Evolutionary conservation across 2,113 vertebrate genomes (phyloP), one percentile per base, ranked within the genome.

Genomic region (Willisornis vidua): DNA sequence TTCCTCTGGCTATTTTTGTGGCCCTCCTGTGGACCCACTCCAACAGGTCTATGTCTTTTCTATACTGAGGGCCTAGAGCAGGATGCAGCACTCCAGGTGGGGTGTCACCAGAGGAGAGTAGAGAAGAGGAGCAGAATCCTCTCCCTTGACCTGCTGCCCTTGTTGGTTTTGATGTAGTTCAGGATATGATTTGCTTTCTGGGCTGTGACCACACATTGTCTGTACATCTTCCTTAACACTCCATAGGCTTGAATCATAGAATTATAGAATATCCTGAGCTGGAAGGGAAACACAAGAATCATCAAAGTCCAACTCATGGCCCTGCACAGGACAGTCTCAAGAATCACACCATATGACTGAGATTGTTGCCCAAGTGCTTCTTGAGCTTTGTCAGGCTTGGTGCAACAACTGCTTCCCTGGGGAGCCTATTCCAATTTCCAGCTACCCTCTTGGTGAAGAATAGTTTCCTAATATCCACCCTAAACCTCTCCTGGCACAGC

Each of bases 261-360:
- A 61, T 54, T 19, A 68, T 4, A 15, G 13, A 55, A 83, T 35
- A 31, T 31, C 29, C 25, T 0, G 0, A 35, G 18, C 35, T 14
- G 17, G 19, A 54, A 62, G 20, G 19, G n/a, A 76, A 54, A 10
- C 24, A 55, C 13, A 24, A 19, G 26, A 58, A n/a, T 67, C 24
- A 41, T 35, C 10, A 7, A 28, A 74, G 25, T 62, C 24, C 62
- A 41, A 3, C 39, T 62, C 17, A 10, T 31, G 14, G 5, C 4
- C 14, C 11, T 70, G 17, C 20, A 41, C 9, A 19, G 20, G 29
- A 62, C 20, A 39, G 7, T 20, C 48, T 14, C 25, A 48, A 31
- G 11, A 89, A 61, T 31, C 12, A 29, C 10, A n/a, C 0, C 1
- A 0, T 39, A 10, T 41, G 1, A 16, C 39, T 41, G 26, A 59